These are phyloP conservation scores for Equus przewalskii DNA, from an alignment of 2,113 vertebrate species.

Conservation along the genomic window DNA sequence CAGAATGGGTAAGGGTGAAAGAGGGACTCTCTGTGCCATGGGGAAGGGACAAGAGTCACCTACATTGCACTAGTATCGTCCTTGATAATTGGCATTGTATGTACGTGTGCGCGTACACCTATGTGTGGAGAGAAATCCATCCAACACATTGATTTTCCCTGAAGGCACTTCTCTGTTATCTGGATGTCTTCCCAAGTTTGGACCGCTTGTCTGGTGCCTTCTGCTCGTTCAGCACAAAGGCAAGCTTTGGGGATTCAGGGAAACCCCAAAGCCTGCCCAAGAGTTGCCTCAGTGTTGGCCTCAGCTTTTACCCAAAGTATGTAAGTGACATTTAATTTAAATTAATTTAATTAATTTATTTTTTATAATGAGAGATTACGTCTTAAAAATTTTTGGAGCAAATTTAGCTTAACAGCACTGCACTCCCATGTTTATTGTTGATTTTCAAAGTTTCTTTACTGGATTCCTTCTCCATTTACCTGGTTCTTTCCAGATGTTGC, in stretches of 20 bases:
- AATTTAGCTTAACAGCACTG: fast-evolving
- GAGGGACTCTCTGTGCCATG: fast-evolving
- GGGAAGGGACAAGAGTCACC: not conserved
- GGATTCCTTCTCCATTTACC: not conserved
- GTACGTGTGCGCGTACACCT: not conserved
- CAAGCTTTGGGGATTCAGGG: not conserved
- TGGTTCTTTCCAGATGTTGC: not conserved
- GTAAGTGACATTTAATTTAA: not conserved
- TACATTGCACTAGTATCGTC: too few species aligned
- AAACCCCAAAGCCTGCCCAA: not conserved
- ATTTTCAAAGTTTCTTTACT: not conserved
- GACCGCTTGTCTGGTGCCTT: fast-evolving
- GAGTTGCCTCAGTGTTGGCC: fast-evolving
- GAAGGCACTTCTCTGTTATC: fast-evolving
- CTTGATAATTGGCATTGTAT: not conserved
- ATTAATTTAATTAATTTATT: not conserved
- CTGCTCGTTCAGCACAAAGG: fast-evolving
- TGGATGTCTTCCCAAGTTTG: fast-evolving
- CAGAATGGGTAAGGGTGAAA: too few species aligned
- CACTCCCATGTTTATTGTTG: not conserved
- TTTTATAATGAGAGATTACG: not conserved
- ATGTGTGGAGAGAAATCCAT: not conserved
- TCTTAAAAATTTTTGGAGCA: not conserved
- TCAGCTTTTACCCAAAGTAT: too few species aligned
- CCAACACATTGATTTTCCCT: fast-evolving